Conservation (phyloP, 1,140 invertebrate species). For the Rhopalosiphum padi region DNA sequence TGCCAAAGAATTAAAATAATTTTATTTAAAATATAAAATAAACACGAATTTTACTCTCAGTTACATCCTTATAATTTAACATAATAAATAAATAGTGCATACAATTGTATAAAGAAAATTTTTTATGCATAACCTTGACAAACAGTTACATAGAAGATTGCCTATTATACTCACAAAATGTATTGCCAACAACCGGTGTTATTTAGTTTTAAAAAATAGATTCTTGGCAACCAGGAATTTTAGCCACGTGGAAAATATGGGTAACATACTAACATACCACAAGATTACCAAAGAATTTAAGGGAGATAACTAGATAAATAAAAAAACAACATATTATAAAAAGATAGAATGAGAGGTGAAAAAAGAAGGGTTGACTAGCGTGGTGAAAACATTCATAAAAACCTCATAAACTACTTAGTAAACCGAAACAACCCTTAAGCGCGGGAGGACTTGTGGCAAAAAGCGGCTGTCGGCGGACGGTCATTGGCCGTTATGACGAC, state of each 20-base stretch:
- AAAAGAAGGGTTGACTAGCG: background rate
- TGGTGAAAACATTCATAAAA: constrained; percentile 10
- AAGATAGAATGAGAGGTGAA: background rate
- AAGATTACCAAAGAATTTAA: background rate
- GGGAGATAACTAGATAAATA: background rate
- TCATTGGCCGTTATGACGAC: constrained; percentile 13
- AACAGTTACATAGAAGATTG: background rate
- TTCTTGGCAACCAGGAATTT: background rate
- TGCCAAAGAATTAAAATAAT: background rate
- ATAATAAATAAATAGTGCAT: background rate
- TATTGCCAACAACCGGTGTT: background rate
- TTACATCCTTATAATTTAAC: background rate
- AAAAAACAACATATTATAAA: background rate
- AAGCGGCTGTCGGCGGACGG: background rate
- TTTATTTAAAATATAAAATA: background rate
- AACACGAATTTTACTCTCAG: background rate
- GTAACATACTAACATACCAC: background rate
- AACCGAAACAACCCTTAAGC: background rate
- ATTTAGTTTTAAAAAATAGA: background rate
- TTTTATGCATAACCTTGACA: background rate
- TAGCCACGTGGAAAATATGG: background rate
- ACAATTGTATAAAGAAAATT: background rate
- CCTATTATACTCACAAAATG: background rate
- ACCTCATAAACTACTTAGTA: background rate
- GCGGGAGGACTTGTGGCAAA: background rate